These are phyloP conservation scores for Drosophila crucigera DNA, from an alignment of 2,888 invertebrate species.

Conservation along the genomic window DNA sequence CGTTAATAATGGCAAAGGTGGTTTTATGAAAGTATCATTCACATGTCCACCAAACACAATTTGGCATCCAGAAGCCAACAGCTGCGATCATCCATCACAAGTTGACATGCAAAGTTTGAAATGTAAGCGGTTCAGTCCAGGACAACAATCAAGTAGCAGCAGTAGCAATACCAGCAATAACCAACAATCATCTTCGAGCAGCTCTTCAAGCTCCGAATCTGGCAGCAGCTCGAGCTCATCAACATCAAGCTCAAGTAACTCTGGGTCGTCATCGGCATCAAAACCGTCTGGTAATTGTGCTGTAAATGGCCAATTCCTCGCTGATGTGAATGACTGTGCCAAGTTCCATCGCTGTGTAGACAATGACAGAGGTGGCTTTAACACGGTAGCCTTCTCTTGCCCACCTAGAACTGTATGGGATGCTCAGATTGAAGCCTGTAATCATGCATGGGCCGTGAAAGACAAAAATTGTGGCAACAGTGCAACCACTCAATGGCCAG, in stretches of 20 bases:
- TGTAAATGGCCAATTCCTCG: conserved; percentile 83
- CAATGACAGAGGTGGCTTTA: conserved; percentile 85
- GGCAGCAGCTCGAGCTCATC: conserved; percentile 37
- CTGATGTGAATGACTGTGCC: conserved; percentile 86
- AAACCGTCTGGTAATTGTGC: conserved; percentile 70
- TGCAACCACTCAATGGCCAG: conserved; percentile 43
- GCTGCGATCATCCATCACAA: conserved; percentile 85
- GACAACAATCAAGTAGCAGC: conserved; percentile 25
- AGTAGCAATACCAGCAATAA: conserved; percentile 24
- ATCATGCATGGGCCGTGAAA: conserved; percentile 83
- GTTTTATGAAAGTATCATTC: conserved; percentile 86
- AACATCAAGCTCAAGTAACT: conserved; percentile 41
- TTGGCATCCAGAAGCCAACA: conserved; percentile 87
- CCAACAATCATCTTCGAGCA: conserved; percentile 33
- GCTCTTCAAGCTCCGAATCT: conserved; percentile 60
- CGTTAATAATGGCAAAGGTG: conserved; percentile 85
- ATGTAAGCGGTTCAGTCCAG: conserved; percentile 61
- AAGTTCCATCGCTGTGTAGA: conserved; percentile 88
- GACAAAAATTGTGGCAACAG: conserved; percentile 68
- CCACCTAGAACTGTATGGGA: conserved; percentile 88
- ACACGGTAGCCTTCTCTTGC: conserved; percentile 86
- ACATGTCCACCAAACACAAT: conserved; percentile 87
- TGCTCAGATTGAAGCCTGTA: conserved; percentile 86
- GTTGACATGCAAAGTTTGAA: conserved; percentile 69
- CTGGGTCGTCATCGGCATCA: conserved; percentile 25